phyloP scores from a whole-genome alignment of 2,888 invertebrate genomes.

The Norana najaformis region DNA sequence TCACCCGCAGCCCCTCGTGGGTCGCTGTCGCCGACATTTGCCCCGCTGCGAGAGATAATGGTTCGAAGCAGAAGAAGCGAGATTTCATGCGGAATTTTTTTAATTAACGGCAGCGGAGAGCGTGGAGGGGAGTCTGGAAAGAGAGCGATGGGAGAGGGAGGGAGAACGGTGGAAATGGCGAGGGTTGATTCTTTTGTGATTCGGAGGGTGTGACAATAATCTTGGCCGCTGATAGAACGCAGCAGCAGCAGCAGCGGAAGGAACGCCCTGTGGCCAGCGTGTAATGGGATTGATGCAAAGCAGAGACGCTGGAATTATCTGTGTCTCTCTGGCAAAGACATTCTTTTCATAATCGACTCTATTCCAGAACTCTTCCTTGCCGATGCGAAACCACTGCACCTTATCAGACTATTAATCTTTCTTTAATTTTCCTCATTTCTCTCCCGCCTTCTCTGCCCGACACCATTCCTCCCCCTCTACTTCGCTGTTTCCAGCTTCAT shows the following conservation, averaged over 20 bases:
- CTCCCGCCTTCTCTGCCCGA: no score
- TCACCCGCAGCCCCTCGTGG: not conserved
- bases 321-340: not conserved
- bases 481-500: not conserved
- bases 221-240: not conserved
- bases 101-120: not conserved
- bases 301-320: not conserved
- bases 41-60: not conserved
- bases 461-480: not conserved
- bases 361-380: not conserved
- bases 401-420: not conserved
- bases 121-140: not conserved
- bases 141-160: not conserved
- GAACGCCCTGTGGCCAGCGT: not conserved
- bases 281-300: not conserved
- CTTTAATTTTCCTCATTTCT: not conserved
- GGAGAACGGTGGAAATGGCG: not conserved
- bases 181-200: slow-evolving; percentile 19
- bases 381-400: not conserved
- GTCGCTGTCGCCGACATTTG: not conserved
- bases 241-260: not conserved
- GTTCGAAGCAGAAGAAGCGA: not conserved
- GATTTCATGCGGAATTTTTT: slow-evolving; percentile 7
- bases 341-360: slow-evolving; percentile 3
- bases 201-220: slow-evolving; percentile 23